A percentile compares a stretch with the other conserved stretches of the same genome.
Conservation (phyloP, 2,113 vertebrate species). For the Fulmarus glacialis region DNA sequence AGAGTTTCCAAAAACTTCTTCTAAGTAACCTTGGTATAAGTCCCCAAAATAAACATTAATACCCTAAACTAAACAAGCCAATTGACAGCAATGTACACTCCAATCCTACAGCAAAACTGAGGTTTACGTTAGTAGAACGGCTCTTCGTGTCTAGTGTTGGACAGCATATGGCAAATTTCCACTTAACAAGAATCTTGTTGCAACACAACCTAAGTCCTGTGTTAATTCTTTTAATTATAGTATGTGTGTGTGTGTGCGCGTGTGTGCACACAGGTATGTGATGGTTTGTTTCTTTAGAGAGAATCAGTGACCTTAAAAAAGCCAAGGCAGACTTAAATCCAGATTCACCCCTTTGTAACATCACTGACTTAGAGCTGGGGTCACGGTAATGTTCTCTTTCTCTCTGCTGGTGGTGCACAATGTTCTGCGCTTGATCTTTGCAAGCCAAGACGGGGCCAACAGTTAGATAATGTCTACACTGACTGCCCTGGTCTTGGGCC, state of each 20-base stretch:
- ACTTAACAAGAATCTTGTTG: neutral
- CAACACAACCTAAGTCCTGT: neutral
- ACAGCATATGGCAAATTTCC: conserved; percentile 55
- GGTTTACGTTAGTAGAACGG: neutral
- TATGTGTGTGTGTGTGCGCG: neutral
- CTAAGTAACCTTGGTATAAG: neutral
- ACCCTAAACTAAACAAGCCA: neutral
- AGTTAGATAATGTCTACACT: neutral
- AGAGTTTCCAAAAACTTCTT: neutral
- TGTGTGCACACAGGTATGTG: neutral
- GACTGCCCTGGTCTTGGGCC: neutral
- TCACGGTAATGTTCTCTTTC: neutral
- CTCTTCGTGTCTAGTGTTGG: conserved; percentile 31
- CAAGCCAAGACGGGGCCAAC: neutral
- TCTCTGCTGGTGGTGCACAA: neutral
- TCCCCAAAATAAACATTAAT: neutral
- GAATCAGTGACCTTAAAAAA: conserved; percentile 18
- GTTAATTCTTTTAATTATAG: conserved; percentile 56
- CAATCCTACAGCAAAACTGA: neutral
- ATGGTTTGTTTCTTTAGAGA: neutral
- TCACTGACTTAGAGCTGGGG: neutral
- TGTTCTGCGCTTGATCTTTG: neutral
- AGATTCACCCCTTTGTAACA: neutral
- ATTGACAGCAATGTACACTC: neutral
- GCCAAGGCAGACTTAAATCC: neutral